These are phyloP conservation scores for Rhinogobio ventralis DNA, from an alignment of 2,797 vertebrate species.

Conservation along the genomic window DNA sequence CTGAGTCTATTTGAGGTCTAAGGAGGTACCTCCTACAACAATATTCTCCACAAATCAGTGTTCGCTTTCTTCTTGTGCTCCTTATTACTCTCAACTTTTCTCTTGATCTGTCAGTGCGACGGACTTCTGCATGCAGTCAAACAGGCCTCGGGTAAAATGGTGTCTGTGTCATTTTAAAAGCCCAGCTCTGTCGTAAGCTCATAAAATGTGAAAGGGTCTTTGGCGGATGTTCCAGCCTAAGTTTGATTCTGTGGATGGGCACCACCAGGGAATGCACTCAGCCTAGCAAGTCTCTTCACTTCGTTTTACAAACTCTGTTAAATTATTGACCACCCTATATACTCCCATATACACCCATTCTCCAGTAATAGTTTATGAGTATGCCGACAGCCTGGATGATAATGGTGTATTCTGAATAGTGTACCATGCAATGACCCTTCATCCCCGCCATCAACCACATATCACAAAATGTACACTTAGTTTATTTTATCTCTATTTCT, in stretches of 20 bases:
- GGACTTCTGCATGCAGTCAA: neutral
- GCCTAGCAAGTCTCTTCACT: slow-evolving; percentile 69
- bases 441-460: neutral
- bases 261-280: slow-evolving; percentile 78
- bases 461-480: neutral
- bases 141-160: neutral
- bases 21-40: neutral
- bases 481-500: slow-evolving; percentile 16
- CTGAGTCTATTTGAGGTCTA: neutral
- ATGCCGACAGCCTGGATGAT: neutral
- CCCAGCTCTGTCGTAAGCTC: slow-evolving; percentile 72
- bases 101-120: neutral
- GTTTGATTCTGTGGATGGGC: slow-evolving; percentile 69
- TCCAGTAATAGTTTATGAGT: slow-evolving; percentile 16
- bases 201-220: slow-evolving; percentile 62
- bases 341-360: slow-evolving; percentile 50
- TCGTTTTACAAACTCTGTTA: slow-evolving; percentile 57
- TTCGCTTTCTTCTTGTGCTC: neutral
- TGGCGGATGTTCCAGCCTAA: slow-evolving; percentile 74
- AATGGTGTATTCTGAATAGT: slow-evolving; percentile 17
- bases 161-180: slow-evolving; percentile 68
- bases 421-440: neutral
- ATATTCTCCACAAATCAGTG: neutral
- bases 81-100: neutral
- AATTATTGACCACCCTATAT: slow-evolving; percentile 73